Conservation (phyloP, 2,797 vertebrate species). For the Microchirus variegatus region DNA sequence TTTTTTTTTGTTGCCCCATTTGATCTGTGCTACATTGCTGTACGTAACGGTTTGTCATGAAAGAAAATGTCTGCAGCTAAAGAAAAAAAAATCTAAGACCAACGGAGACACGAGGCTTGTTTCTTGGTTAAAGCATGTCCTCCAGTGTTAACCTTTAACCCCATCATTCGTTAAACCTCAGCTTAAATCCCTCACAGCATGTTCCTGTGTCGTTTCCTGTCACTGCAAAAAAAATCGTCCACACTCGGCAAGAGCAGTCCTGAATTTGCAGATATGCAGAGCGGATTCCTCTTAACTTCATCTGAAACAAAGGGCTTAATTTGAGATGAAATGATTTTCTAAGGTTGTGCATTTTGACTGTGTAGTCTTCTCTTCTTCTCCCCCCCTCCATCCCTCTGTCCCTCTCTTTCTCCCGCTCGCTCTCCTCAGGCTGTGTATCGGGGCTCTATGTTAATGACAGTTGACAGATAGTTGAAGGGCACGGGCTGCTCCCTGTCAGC, state of each 20-base stretch:
- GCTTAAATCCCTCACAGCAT: neutral
- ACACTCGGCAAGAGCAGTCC: too few relatives aligned
- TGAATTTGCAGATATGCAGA: too few relatives aligned
- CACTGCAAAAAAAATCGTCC: too few relatives aligned
- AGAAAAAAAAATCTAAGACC: neutral
- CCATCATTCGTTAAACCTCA: neutral
- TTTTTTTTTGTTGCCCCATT: too few relatives aligned
- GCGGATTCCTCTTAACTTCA: constrained; percentile 1
- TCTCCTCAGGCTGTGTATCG: constrained; percentile 73
- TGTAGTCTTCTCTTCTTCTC: constrained; percentile 37
- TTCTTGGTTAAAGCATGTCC: neutral
- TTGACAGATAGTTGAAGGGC: constrained; percentile 98
- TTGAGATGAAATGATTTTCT: constrained; percentile 27
- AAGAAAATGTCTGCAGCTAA: neutral
- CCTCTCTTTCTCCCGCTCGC: constrained; percentile 25
- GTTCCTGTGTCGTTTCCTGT: neutral
- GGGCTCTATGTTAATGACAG: constrained; percentile 92
- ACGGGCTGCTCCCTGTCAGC: constrained; percentile 99
- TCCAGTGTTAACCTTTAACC: neutral
- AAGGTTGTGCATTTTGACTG: constrained; percentile 34
- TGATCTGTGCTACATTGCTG: neutral
- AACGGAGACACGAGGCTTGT: neutral
- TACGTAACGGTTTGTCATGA: neutral
- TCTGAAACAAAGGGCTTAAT: constrained; percentile 6
- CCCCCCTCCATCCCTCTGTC: constrained; percentile 28